Evolutionary conservation across 2,113 vertebrate species (phyloP), one percentile per base, ranked within the genome.

Genomic region (Thunnus thynnus): DNA sequence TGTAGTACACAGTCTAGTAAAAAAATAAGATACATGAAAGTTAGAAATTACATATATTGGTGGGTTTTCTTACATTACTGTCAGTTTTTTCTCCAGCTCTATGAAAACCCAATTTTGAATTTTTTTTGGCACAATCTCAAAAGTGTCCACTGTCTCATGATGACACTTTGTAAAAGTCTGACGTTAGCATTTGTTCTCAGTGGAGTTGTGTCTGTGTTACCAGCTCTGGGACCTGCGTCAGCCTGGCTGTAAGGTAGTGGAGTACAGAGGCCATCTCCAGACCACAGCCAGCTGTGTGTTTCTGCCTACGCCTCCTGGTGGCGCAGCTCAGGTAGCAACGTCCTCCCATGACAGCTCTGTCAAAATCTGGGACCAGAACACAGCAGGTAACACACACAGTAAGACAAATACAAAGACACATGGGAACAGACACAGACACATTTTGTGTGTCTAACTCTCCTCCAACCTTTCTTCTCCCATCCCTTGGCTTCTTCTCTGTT

Each of bases 201-300:
- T 72, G 52, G 48, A 63, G 44, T 57, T 82, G 25, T 84, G 20
- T 88, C 18, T 90, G 52, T 88, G 60, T 83, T 78, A 82, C 83
- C 89, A 99, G 98, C 92, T 99, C 57, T 99, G 98, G 98, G 98
- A 99, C 92, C 95, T 99, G n/a, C 91, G 98, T 66, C 97, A 99
- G 95, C 96, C 96, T 0, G 95, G 95, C 76, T 90, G 82, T 93
- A 95, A 76, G 57, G 91, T 99, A 14, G 88, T 95, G 18, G 98
- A 99, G 67, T 99, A 97, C 88, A 93, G 84, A 67, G 98, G 97
- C 3, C 98, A 99, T 50, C 89, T 95, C 68, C 97, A 99, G 89
- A 97, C 96, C 68, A 96, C 95, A 0, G 94, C 97, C 8, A 96
- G 96, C 0, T 97, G 97, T 18, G 84, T 97, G 62, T 99, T 99